A percentile compares a stretch with the other conserved stretches of the same genome.
Conservation (phyloP, 2,888 invertebrate genomes). For the Aricia artaxerxes region DNA sequence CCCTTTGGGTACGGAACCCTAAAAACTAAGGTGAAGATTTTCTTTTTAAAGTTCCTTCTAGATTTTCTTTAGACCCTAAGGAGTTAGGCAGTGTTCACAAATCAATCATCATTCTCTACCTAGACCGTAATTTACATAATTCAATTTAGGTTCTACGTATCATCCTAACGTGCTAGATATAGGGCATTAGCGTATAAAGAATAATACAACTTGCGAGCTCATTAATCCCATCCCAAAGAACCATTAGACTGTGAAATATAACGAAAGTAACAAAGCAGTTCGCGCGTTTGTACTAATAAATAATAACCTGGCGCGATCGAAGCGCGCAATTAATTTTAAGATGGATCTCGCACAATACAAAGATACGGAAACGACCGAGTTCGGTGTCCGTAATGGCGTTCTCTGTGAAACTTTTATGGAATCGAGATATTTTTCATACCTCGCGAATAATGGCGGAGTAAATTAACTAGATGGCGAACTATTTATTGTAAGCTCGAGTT, state of each 20-base stretch:
- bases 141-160: neutral
- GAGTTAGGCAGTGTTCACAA: no score
- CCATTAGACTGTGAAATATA: neutral
- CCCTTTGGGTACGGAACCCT: no score
- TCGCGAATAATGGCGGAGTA: neutral
- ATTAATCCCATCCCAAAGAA: neutral
- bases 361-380: slow-evolving; percentile 42
- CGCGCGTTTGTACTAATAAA: slow-evolving; percentile 36
- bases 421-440: slow-evolving; percentile 29
- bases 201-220: neutral
- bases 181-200: neutral
- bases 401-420: slow-evolving; percentile 33
- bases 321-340: slow-evolving; percentile 46
- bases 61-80: no score
- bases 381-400: slow-evolving; percentile 41
- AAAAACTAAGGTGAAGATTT: no score
- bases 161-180: neutral
- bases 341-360: slow-evolving; percentile 43
- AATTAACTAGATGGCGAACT: neutral
- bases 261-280: slow-evolving; percentile 14
- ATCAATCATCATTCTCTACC: no score
- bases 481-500: neutral
- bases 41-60: no score
- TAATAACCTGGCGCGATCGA: slow-evolving; percentile 42
- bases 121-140: neutral